Evolutionary conservation across 2,113 vertebrate genomes (phyloP).

Genomic region (Cairina moschata): DNA sequence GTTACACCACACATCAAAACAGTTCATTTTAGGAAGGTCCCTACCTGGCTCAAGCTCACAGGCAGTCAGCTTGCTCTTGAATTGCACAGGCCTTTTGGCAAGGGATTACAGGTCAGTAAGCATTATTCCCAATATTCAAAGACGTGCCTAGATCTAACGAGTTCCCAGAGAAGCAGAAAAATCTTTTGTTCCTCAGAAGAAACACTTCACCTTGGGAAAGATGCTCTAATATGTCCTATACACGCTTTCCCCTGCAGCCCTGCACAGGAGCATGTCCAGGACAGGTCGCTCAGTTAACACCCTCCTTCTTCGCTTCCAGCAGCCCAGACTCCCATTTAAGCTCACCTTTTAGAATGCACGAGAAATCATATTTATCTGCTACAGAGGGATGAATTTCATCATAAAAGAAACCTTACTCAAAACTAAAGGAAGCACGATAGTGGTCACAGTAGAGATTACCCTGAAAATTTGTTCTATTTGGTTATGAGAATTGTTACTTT

Average conservation of each 20-base stretch:
- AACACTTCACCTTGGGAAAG: background rate
- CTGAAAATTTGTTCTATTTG: background rate
- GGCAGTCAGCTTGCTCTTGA: background rate
- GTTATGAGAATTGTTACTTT: background rate
- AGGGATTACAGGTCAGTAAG: background rate
- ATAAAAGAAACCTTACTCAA: background rate
- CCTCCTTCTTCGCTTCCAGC: background rate
- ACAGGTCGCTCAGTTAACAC: background rate
- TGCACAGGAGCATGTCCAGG: background rate
- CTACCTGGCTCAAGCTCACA: background rate
- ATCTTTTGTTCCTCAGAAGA: background rate
- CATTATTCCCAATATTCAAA: background rate
- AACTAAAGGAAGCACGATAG: background rate
- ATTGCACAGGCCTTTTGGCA: accelerated
- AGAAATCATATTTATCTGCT: background rate
- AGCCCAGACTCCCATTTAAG: background rate
- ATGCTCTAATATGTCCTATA: background rate
- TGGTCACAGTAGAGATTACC: background rate
- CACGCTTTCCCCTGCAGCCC: background rate
- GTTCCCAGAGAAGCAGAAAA: background rate
- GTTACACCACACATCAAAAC: background rate
- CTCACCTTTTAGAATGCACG: background rate
- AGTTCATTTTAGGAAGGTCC: background rate
- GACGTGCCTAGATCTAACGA: background rate
- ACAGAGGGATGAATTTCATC: background rate